Evolutionary conservation across 1,140 invertebrate genomes (phyloP).

Genomic region (Zaprionus capensis): DNA sequence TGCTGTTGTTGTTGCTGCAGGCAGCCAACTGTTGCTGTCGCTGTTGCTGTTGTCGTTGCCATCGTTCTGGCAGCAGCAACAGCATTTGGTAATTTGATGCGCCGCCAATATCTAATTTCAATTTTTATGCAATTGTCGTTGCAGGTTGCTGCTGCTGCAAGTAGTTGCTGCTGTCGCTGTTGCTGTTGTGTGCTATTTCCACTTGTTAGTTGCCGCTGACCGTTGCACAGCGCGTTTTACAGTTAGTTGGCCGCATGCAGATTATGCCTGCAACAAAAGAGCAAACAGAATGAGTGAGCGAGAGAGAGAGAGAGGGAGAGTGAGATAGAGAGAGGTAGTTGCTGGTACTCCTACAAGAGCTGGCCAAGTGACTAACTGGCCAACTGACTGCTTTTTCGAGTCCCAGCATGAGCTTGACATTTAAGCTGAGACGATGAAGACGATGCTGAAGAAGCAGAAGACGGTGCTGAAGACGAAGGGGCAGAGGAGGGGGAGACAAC

Average conservation of each 20-base stretch:
- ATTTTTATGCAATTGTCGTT: slow-evolving; percentile 63
- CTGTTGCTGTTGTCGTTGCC: slow-evolving; percentile 41
- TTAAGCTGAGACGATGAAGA: slow-evolving; percentile 58
- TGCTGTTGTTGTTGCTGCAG: slow-evolving; percentile 44
- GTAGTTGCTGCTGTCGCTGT: slow-evolving; percentile 36
- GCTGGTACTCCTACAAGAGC: slow-evolving; percentile 9
- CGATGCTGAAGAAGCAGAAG: background rate
- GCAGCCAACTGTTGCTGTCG: slow-evolving; percentile 33
- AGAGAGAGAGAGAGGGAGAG: slow-evolving; percentile 5
- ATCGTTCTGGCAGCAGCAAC: slow-evolving; percentile 65
- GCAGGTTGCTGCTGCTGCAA: slow-evolving; percentile 32
- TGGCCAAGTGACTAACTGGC: slow-evolving; percentile 23
- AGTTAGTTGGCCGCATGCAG: slow-evolving; percentile 71
- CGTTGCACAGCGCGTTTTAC: slow-evolving; percentile 68
- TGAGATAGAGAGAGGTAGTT: slow-evolving; percentile 1
- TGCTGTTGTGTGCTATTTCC: slow-evolving; percentile 42
- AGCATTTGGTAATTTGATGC: slow-evolving; percentile 66
- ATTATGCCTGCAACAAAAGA: slow-evolving; percentile 59
- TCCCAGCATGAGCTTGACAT: slow-evolving; percentile 69
- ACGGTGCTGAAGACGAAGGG: background rate
- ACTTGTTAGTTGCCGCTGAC: slow-evolving; percentile 63
- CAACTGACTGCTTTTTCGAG: slow-evolving; percentile 25
- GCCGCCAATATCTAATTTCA: slow-evolving; percentile 50
- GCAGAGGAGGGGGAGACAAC: slow-evolving; percentile 24
- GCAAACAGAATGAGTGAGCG: slow-evolving; percentile 29